These are phyloP conservation scores for Byasa hedistus DNA, from an alignment of 2,888 invertebrate genomes.

Conservation along the genomic window DNA sequence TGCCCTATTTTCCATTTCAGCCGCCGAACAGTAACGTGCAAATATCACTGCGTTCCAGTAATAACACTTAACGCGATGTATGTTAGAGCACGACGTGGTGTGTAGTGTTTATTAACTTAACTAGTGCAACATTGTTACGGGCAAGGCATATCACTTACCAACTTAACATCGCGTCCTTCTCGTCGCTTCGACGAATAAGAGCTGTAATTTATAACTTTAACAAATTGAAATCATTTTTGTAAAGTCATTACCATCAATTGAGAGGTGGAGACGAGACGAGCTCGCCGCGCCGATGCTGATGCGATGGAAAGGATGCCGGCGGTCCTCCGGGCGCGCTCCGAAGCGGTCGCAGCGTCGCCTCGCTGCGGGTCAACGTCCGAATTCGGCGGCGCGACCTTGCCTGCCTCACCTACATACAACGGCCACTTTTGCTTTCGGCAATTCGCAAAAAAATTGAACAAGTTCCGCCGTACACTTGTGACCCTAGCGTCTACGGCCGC, in stretches of 20 bases:
- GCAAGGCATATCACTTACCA: too few relatives aligned
- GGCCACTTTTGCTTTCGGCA: constrained; percentile 78
- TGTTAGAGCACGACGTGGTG: too few relatives aligned
- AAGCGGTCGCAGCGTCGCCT: neutral
- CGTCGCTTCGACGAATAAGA: too few relatives aligned
- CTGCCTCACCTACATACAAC: constrained; percentile 76
- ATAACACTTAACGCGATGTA: too few relatives aligned
- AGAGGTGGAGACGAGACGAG: constrained; percentile 19
- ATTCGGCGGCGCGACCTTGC: constrained; percentile 79
- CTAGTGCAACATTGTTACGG: too few relatives aligned
- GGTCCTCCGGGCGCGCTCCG: neutral
- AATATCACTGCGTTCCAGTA: too few relatives aligned
- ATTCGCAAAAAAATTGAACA: constrained; percentile 66
- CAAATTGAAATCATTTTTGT: too few relatives aligned
- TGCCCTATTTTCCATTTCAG: too few relatives aligned
- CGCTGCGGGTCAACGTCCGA: constrained; percentile 71
- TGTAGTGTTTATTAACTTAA: too few relatives aligned
- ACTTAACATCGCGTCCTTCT: too few relatives aligned
- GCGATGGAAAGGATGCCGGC: constrained; percentile 19
- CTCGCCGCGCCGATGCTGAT: constrained; percentile 4
- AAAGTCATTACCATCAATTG: constrained; percentile 16
- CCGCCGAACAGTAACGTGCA: too few relatives aligned
- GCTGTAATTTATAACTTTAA: too few relatives aligned
- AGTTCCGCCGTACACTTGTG: constrained; percentile 30
- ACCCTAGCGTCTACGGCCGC: constrained; percentile 20